Evolutionary conservation across 2,797 vertebrate species (phyloP).

Genomic region (Helostoma temminkii): DNA sequence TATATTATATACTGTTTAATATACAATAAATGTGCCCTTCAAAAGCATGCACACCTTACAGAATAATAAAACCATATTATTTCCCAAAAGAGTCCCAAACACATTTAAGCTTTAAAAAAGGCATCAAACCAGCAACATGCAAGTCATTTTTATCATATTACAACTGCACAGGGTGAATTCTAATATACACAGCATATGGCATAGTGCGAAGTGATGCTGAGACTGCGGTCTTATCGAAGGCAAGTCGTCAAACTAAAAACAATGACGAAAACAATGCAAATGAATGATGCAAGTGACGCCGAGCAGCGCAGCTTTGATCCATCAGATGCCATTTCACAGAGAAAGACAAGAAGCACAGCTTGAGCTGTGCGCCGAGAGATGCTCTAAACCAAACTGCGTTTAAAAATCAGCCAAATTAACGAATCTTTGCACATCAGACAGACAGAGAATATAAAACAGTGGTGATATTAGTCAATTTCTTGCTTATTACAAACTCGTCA

Average conservation of each 20-base stretch:
- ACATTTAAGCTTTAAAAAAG: neutral
- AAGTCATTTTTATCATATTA: neutral
- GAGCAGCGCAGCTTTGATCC: conserved; percentile 6
- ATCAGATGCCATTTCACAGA: neutral
- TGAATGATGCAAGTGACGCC: neutral
- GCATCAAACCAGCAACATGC: neutral
- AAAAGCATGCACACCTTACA: too few species aligned
- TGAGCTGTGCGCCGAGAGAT: neutral
- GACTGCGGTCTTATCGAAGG: neutral
- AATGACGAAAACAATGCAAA: neutral
- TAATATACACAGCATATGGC: too few species aligned
- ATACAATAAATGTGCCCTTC: too few species aligned
- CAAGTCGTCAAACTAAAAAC: neutral
- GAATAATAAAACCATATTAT: too few species aligned
- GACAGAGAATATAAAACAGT: neutral
- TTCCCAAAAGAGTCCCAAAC: neutral
- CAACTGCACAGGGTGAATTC: neutral
- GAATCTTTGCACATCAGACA: neutral
- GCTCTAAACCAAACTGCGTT: neutral
- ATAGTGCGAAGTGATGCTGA: neutral
- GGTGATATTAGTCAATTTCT: neutral
- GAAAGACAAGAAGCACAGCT: neutral
- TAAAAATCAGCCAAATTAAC: neutral
- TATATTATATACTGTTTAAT: too few species aligned
- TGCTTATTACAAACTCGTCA: neutral